Evolutionary conservation across 2,888 invertebrate genomes (phyloP).

Genomic region (Leucoma salicis): DNA sequence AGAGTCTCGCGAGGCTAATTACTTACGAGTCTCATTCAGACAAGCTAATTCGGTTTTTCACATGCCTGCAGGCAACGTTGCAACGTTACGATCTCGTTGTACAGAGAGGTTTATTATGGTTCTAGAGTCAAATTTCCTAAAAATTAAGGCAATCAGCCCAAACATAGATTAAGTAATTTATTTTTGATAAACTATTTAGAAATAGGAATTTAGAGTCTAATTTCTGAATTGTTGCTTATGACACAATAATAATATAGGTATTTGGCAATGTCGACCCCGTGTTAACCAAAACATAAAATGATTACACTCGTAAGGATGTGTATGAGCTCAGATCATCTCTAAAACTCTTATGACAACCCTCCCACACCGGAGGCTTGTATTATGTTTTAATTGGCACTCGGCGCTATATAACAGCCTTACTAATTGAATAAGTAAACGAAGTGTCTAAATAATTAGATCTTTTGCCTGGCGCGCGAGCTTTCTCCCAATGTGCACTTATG

Average conservation of each 20-base stretch:
- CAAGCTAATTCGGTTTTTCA: conserved; percentile 77
- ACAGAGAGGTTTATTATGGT: conserved; percentile 39
- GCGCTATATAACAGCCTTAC: conserved; percentile 65
- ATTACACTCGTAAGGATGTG: conserved; percentile 23
- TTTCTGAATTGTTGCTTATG: conserved; percentile 8
- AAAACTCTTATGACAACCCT: conserved; percentile 55
- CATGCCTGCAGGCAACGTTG: conserved; percentile 65
- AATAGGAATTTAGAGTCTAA: not conserved
- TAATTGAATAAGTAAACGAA: conserved; percentile 79
- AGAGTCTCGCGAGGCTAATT: conserved; percentile 81
- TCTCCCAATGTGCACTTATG: conserved; percentile 35
- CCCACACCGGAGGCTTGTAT: conserved; percentile 62
- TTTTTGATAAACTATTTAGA: not conserved
- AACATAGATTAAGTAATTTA: not conserved
- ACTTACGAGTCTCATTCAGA: conserved; percentile 79
- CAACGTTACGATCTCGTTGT: conserved; percentile 57
- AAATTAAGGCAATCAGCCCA: conserved; percentile 1
- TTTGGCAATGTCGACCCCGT: too few species aligned
- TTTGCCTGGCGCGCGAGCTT: conserved; percentile 53
- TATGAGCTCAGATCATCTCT: conserved; percentile 51
- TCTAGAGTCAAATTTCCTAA: conserved; percentile 33
- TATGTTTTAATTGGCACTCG: conserved; percentile 80
- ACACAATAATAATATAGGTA: too few species aligned
- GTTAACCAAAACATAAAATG: conserved; percentile 27
- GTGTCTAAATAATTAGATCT: conserved; percentile 77